These are phyloP conservation scores for Nephrocerus scutellatus DNA, from an alignment of 2,888 invertebrate genomes.

Conservation along the genomic window DNA sequence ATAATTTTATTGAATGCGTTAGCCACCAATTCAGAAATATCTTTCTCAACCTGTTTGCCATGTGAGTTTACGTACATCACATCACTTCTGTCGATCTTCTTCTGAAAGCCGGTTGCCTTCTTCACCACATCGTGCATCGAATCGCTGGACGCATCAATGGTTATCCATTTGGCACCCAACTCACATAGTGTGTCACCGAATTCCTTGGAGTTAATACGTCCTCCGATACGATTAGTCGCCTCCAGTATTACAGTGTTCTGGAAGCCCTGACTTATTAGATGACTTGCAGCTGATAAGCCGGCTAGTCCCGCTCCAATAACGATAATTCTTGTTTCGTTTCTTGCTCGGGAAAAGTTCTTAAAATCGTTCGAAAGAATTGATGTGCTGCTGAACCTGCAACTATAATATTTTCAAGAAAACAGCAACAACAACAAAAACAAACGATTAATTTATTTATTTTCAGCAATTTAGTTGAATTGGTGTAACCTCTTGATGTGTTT, in stretches of 20 bases:
- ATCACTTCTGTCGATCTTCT: slow-evolving; percentile 27
- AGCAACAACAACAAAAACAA: too few relatives aligned
- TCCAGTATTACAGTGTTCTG: slow-evolving; percentile 66
- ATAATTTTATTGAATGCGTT: slow-evolving; percentile 33
- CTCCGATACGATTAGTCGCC: slow-evolving; percentile 72
- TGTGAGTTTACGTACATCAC: slow-evolving; percentile 28
- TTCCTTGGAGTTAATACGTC: slow-evolving; percentile 71
- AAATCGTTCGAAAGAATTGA: too few relatives aligned
- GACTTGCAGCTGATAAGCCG: slow-evolving; percentile 71
- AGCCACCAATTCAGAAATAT: slow-evolving; percentile 31
- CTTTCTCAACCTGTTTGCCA: slow-evolving; percentile 23
- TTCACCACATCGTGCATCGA: slow-evolving; percentile 51
- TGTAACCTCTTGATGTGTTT: too few relatives aligned
- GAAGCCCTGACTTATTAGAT: slow-evolving; percentile 64
- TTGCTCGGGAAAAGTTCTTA: too few relatives aligned
- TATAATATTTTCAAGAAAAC: too few relatives aligned
- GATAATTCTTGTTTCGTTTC: slow-evolving; percentile 56
- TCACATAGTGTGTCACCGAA: slow-evolving; percentile 69
- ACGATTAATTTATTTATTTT: too few relatives aligned
- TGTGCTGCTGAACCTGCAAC: too few relatives aligned
- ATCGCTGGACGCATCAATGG: slow-evolving; percentile 64
- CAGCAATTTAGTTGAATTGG: too few relatives aligned
- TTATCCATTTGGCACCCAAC: slow-evolving; percentile 69
- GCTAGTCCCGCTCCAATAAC: slow-evolving; percentile 76
- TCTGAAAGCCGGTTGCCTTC: slow-evolving; percentile 28